A percentile compares a stretch with the other conserved stretches of the same genome.
Evolutionary conservation across 2,888 invertebrate species (phyloP).

Genomic region (Epinotia nisella): DNA sequence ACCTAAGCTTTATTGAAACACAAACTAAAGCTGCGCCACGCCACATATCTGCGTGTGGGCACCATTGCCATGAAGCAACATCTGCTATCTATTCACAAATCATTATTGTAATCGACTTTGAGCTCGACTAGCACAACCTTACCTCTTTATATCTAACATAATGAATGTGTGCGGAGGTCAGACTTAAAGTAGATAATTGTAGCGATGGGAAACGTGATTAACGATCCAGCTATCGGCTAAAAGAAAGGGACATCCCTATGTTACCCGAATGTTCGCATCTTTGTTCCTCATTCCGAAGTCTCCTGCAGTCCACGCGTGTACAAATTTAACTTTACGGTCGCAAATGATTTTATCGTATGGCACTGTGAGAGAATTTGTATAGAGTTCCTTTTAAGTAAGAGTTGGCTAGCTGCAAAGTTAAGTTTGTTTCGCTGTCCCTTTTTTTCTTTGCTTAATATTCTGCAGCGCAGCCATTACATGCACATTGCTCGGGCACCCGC

Average conservation of each 20-base stretch:
- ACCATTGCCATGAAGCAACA: background rate
- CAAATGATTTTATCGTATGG: background rate
- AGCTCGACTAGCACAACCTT: background rate
- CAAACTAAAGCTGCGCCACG: background rate
- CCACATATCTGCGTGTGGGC: background rate
- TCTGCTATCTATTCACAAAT: constrained; percentile 1
- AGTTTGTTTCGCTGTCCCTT: background rate
- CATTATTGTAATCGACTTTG: background rate
- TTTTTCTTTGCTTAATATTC: background rate
- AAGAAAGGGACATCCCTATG: constrained; percentile 2
- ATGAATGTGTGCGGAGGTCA: background rate
- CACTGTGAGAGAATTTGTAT: background rate
- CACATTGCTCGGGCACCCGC: background rate
- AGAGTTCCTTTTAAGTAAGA: too few relatives aligned
- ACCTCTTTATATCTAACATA: background rate
- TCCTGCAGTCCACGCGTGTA: background rate
- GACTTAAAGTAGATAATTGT: background rate
- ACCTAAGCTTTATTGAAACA: background rate
- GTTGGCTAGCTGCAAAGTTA: background rate
- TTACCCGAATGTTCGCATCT: background rate
- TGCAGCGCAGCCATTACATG: background rate
- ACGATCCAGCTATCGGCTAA: background rate
- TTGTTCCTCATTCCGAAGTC: background rate
- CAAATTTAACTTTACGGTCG: constrained; percentile 2
- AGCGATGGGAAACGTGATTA: too few relatives aligned